A percentile compares a stretch with the other conserved stretches of the same genome.
phyloP scores from a whole-genome alignment of 2,888 invertebrate genomes.

The Pachycephus smyrnensis region DNA sequence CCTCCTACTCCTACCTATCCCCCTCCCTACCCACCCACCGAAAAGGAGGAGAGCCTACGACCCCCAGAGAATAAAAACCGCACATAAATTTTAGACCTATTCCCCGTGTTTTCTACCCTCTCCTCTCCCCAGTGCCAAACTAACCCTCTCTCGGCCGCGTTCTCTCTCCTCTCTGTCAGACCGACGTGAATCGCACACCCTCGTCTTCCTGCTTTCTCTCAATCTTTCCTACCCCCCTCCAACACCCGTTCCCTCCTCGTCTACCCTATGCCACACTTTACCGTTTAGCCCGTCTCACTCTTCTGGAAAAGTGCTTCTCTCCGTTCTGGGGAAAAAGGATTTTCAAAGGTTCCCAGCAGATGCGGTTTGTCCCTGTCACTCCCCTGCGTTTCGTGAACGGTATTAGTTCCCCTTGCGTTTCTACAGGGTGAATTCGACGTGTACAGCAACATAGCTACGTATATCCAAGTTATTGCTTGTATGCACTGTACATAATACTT shows the following conservation, averaged over 20 bases:
- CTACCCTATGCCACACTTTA: neutral
- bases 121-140: neutral
- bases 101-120: conserved; percentile 1
- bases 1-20: conserved; percentile 11
- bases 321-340: neutral
- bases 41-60: conserved; percentile 7
- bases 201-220: neutral
- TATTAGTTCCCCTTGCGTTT: neutral
- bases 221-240: neutral
- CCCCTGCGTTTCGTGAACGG: neutral
- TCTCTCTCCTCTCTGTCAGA: neutral
- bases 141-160: neutral
- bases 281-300: neutral
- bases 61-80: conserved; percentile 19
- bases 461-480: neutral
- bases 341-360: neutral
- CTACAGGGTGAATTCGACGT: neutral
- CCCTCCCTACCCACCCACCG: neutral
- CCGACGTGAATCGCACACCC: neutral
- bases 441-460: neutral
- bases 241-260: neutral
- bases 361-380: neutral
- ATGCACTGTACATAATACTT: neutral
- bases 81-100: conserved; percentile 24
- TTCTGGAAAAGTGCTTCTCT: neutral